These are phyloP conservation scores for Acipenser oxyrinchus DNA, from an alignment of 2,797 vertebrate genomes.

Conservation along the genomic window DNA sequence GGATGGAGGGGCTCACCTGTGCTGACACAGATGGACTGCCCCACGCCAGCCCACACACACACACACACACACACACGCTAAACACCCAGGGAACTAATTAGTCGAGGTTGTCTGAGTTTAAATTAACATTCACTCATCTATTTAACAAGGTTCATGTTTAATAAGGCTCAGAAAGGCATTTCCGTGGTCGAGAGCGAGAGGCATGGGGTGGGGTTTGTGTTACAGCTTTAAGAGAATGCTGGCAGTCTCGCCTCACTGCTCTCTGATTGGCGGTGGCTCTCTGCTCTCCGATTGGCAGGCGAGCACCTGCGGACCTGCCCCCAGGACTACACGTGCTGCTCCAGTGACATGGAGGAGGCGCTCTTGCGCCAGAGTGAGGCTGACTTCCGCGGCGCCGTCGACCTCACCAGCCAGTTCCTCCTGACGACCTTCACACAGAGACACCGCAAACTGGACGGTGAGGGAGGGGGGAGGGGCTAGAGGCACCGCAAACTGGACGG, in stretches of 20 bases:
- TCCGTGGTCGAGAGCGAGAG: no score
- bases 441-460: slow-evolving; percentile 76
- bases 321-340: slow-evolving; percentile 84
- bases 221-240: no score
- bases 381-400: slow-evolving; percentile 65
- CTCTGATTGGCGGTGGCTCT: background rate
- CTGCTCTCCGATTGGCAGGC: slow-evolving; percentile 46
- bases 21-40: no score
- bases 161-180: background rate
- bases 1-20: no score
- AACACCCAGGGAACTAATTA: no score
- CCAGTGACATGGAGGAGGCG: slow-evolving; percentile 77
- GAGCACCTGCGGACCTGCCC: slow-evolving; percentile 81
- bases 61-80: no score
- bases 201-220: no score
- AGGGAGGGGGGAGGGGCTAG: slow-evolving; percentile 20
- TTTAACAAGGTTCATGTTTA: background rate
- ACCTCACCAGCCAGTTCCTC: slow-evolving; percentile 73
- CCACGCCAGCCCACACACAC: no score
- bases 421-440: slow-evolving; percentile 69
- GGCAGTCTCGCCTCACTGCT: background rate
- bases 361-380: slow-evolving; percentile 67
- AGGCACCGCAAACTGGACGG: no score
- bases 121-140: no score
- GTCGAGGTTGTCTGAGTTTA: no score